Conservation (phyloP, 2,797 vertebrate genomes). For the Enteromius thamalakanensis region DNA sequence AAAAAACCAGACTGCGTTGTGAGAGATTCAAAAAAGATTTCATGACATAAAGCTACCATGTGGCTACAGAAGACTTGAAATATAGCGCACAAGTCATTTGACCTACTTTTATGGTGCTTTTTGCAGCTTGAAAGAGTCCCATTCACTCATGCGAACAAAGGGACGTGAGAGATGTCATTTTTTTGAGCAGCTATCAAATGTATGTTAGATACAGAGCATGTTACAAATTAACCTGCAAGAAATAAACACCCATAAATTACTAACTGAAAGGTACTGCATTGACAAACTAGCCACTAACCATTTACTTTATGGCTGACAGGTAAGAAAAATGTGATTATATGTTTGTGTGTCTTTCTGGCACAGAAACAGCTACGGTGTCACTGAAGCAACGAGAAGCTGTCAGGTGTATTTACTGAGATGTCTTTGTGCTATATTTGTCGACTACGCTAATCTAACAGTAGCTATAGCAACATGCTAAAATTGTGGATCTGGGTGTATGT, state of each 20-base stretch:
- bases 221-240: not conserved
- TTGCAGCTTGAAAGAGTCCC: conserved; percentile 5
- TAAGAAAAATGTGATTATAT: not conserved
- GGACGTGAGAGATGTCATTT: not conserved
- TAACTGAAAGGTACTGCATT: not conserved
- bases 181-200: not conserved
- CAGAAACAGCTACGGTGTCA: not conserved
- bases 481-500: not conserved
- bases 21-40: not conserved
- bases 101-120: conserved; percentile 18
- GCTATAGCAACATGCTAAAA: conserved; percentile 47
- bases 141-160: not conserved
- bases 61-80: conserved; percentile 20
- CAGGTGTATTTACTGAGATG: conserved; percentile 31
- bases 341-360: not conserved
- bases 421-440: conserved; percentile 37
- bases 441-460: conserved; percentile 31
- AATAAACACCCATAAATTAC: conserved; percentile 11
- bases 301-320: not conserved
- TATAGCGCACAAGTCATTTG: not conserved
- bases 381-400: conserved; percentile 18
- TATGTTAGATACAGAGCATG: not conserved
- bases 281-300: not conserved
- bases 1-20: not conserved
- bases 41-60: conserved; percentile 10